Base-by-base conservation (phyloP, 2,888 invertebrate species). In the Drosophila infuscata region DNA sequence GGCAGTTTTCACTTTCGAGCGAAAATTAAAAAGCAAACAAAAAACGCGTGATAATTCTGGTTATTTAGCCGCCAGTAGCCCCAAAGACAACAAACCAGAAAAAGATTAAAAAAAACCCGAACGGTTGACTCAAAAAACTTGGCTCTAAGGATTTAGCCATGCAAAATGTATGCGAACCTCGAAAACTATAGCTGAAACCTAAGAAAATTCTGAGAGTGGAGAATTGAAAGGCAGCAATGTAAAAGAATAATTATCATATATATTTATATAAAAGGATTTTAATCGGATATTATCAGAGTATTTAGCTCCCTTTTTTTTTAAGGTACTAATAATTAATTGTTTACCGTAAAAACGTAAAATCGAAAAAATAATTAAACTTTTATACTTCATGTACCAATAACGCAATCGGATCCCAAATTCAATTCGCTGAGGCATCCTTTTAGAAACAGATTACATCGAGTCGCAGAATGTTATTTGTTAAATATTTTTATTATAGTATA, bases 1-100 rank as follows among this genome's bases (percentile, higher is more conserved):
- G 51, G 53, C 65, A 68, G 76, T 76, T 82, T 89, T 89, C 88
- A 89, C 88, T 89, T 89, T 89, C 82, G 68, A 75, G 70, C 73
- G 63, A 81, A 81, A 79, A 60, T 71, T 70, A 38, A 29, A 74
- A 69, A 61, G 38, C 62, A 64, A 74, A 72, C 61, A 78, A 61
- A 41, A 43, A 67, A 63, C 30, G 51, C 48, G 52, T 60, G 66
- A 67, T 62, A 57, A 77, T 74, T 66, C 76, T 71, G 67, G 62
- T 67, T 71, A 72, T 49, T 60, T 46, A 56, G 20, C 1, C 52
- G 6, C 32, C 8, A n/a, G 46, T 68, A 62, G 65, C 61, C 29
- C 8, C 32, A 30, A 32, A n/a, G 25, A 57, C 29, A 25, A 58
- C 52, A 20, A 25, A 25, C 15, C 30, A n/a, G 3, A 30, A 30